Base-by-base conservation (phyloP, 1,140 invertebrate genomes). In the Drosophila santomea region DNA sequence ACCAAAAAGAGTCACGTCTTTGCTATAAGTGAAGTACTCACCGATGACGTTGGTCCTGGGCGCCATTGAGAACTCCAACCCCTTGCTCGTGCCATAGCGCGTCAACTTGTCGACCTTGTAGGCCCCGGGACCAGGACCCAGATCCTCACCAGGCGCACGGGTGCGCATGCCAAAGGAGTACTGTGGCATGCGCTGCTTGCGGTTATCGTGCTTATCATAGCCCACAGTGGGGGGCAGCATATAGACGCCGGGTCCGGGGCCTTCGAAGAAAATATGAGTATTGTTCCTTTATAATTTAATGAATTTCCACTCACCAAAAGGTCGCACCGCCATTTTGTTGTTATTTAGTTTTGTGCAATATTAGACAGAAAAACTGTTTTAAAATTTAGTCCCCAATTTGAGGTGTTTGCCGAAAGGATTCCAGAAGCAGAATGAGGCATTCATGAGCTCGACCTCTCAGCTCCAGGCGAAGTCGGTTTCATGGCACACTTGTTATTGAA, bases 191-290 rank as follows among this genome's bases (percentile, higher is more conserved):
- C 94, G 92, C 71, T 93, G 93, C 15, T 94, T 94, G 2, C 93
- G 93, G 8, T 91, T 91, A 86, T 95, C 94, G 84, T 95, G 95
- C 28, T 91, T 72, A 0, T 92, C 78, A 86, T 93, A 95, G 12
- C 95, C 95, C 8, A 94, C 93, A 17, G 93, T 93, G 15, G 94
- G 90, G 0, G 95, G 95, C 68, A 95, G 89, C 66, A 80, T 76
- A 78, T 95, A 95, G 12, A 94, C 94, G 51, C 94, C 94, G 6
- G 95, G 95, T 32, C 95, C 95, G 50, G 95, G 95, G 14, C 95
- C 95, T 94, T 25, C 2, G 2, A 10, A 35, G 5, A 1, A 38
- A 8, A 55, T 17, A 4, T 4, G 12, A 2, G 1, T 8, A 58
- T 28, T 43, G 17, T 55, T 14, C 14, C 17, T 8, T 17, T 14